Base-by-base conservation (phyloP, 2,888 invertebrate species). In the Linnaemya vulpina region DNA sequence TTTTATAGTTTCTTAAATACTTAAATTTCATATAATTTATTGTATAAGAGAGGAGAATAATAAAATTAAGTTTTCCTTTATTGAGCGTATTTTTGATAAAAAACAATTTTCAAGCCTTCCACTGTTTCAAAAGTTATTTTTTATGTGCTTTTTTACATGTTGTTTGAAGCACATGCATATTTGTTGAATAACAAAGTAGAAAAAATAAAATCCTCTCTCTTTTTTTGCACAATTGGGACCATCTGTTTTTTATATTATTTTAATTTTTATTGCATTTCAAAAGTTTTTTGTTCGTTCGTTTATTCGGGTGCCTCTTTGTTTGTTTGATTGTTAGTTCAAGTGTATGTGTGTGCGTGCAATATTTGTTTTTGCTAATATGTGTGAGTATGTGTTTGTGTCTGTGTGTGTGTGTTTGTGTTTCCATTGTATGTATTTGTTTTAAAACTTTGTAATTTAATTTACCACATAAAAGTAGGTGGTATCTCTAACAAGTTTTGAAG, bases 391-490 rank as follows among this genome's bases (percentile, higher is more conserved):
- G 7, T 38, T 7, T 17, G 65, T 51, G 20, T 51, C 8, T 15
- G 38, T 35, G 38, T 71, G 38, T 77, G 67, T 67, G 17, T 71
- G 25, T 73, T 22, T 67, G 58, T 58, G 71, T 71, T 80, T 49
- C 38, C 15, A 49, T 73, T 67, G 73, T 67, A 43, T 71, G 58
- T 71, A 53, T 84, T 85, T 82, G 85, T 82, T 85, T 85, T 51
- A 82, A 82, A 85, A 85, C 70, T 85, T 85, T 85, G 78, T 85
- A 85, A 85, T 85, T 85, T 85, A 85, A 85, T 85, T 85, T 85
- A 85, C 85, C 85, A 85, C 85, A 82, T 71, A 75, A 85, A 82
- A 81, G 84, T 82, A 82, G 82, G 75, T 85, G 75, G 79, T 78
- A 75, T 85, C 78, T 82, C 74, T 78, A 82, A 85, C 70, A 85